phyloP scores from a whole-genome alignment of 2,113 vertebrate species.

The Chunga burmeisteri region DNA sequence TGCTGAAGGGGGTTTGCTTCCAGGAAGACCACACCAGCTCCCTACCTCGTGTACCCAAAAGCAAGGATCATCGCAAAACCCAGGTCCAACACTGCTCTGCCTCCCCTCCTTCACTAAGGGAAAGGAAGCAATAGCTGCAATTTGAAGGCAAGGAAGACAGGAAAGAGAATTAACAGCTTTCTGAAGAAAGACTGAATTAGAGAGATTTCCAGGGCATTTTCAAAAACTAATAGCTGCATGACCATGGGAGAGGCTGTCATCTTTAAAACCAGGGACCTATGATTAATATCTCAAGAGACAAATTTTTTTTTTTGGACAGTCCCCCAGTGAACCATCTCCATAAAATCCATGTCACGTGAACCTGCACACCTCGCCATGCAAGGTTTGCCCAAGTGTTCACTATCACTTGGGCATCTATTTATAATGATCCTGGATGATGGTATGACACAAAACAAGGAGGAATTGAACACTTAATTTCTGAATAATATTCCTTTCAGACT shows the following conservation, averaged over 20 bases:
- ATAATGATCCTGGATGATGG: not conserved
- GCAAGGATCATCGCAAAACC: not conserved
- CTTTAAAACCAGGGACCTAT: not conserved
- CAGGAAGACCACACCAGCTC: not conserved
- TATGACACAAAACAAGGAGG: not conserved
- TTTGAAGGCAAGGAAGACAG: not conserved
- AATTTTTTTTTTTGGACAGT: not conserved
- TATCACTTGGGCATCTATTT: not conserved
- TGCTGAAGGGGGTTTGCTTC: not conserved
- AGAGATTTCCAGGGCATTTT: not conserved
- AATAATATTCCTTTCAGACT: not conserved
- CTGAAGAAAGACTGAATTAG: not conserved
- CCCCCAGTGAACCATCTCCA: not conserved
- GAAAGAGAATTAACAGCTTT: not conserved
- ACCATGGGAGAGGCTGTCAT: not conserved
- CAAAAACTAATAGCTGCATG: not conserved
- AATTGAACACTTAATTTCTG: not conserved
- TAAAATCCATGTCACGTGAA: not conserved
- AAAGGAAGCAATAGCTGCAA: not conserved
- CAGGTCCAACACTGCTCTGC: accelerated
- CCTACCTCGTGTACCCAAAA: not conserved
- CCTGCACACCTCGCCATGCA: not conserved
- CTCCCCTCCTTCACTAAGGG: not conserved
- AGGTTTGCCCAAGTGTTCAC: not conserved
- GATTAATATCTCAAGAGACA: not conserved